Base-by-base conservation (phyloP, 2,113 vertebrate genomes). In the Thunnus maccoyii region DNA sequence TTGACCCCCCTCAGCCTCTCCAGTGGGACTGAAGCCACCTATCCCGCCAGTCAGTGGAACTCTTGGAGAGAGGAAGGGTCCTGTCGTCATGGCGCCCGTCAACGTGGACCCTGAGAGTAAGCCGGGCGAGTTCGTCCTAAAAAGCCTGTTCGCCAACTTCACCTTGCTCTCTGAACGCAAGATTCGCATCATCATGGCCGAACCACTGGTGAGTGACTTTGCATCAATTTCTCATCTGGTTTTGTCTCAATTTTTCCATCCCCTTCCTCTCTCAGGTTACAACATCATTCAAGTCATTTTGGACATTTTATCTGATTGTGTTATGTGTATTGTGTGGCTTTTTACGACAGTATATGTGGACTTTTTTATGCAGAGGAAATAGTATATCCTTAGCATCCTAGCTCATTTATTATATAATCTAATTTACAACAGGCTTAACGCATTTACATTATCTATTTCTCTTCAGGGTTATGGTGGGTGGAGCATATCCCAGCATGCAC, bases 131-230 rank as follows among this genome's bases (percentile, higher is more conserved):
- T 99, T 97, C n/a, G 96, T 99, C 89, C 96, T 99, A 68, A 99
- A 99, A 88, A 99, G 98, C 84, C 90, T 99, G 77, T 99, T 99
- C 78, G 98, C 98, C 73, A 99, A 99, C 94, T 99, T 99, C 68
- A 99, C 98, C 57, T 95, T 96, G 54, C 95, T 97, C 87, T 97
- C 98, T 0, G 98, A 99, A 63, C 97, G 98, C 83, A 99, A 99
- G 95, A 99, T 99, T 63, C 97, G 98, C 65, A 98, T 99, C 91
- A 98, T 99, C 89, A 99, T 99, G 98, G 98, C 98, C 10, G 98
- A 99, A 56, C 98, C 98, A 3, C 94, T 99, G 95, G 98, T 99
- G 77, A 97, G 97, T 76, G 72, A 76, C 66, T 14, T 52, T 66
- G 2, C 27, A 67, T 57, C 1, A 5, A 27, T 69, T 36, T 81